Percentiles rank a stretch among this genome's conserved stretches.
Evolutionary conservation across 2,888 invertebrate species (phyloP).

Genomic region (Yponomeuta plumbellus): DNA sequence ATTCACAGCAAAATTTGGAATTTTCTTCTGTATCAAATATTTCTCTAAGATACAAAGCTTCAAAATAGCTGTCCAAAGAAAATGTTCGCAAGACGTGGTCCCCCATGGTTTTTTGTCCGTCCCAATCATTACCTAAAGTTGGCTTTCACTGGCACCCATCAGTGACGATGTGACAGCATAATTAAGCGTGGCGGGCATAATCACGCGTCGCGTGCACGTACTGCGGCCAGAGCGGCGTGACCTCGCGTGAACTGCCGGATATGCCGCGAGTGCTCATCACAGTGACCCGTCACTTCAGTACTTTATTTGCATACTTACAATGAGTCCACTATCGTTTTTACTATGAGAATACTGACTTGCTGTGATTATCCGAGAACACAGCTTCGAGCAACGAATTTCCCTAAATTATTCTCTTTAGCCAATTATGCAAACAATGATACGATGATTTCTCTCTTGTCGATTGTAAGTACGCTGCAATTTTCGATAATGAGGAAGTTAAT

Average conservation of each 20-base stretch:
- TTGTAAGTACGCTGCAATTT: slow-evolving; percentile 10
- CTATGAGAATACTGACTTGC: background rate
- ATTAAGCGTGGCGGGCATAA: slow-evolving; percentile 71
- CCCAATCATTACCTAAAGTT: slow-evolving; percentile 54
- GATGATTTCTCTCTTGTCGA: slow-evolving; percentile 7
- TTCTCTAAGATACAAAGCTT: too few species aligned
- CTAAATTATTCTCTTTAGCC: slow-evolving; percentile 7
- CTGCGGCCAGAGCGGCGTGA: slow-evolving; percentile 63
- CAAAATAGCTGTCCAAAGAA: background rate
- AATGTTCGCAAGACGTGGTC: background rate
- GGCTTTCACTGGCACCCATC: slow-evolving; percentile 70
- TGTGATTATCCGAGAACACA: background rate
- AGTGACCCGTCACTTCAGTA: slow-evolving; percentile 23
- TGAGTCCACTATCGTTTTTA: background rate
- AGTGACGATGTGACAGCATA: slow-evolving; percentile 72
- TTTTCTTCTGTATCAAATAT: too few species aligned
- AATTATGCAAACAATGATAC: slow-evolving; percentile 13
- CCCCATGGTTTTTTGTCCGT: slow-evolving; percentile 31
- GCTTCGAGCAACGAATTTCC: background rate
- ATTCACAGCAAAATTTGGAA: too few species aligned
- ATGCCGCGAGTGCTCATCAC: slow-evolving; percentile 67
- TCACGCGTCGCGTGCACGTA: slow-evolving; percentile 59
- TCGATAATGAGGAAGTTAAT: slow-evolving; percentile 8
- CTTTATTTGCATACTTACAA: background rate
- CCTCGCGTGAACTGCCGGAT: slow-evolving; percentile 66